phyloP scores from a whole-genome alignment of 37 sponge, comb jelly and placozoan species.

The Aplysina aerophoba region DNA sequence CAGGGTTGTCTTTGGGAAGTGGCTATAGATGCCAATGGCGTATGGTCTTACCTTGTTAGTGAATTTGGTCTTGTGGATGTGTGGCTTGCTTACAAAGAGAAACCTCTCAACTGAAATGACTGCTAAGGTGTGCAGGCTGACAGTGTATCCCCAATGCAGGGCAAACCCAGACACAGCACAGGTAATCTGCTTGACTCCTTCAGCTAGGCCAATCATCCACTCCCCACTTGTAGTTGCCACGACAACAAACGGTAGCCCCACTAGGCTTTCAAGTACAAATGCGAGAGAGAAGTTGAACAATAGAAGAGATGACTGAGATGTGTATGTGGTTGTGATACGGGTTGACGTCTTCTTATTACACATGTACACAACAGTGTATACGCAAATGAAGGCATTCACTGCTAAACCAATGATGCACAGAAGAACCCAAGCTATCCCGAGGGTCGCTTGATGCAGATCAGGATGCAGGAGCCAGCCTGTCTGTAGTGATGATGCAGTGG shows the following conservation, averaged over 20 bases:
- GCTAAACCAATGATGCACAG: background rate
- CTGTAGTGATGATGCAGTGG: no score
- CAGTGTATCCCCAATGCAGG: background rate
- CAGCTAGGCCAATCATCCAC: background rate
- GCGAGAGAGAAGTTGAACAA: slow-evolving; percentile 12
- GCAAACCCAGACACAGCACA: slow-evolving; percentile 12
- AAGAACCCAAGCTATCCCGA: background rate
- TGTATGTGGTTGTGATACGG: background rate
- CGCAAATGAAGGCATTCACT: slow-evolving; percentile 16
- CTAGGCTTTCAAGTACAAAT: background rate
- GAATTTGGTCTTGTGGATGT: slow-evolving; percentile 26
- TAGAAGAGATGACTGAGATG: slow-evolving; percentile 16
- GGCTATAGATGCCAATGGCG: no score
- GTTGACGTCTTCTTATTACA: slow-evolving; percentile 1
- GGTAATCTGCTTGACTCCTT: background rate
- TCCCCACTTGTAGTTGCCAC: slow-evolving; percentile 18
- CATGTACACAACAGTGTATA: slow-evolving; percentile 11
- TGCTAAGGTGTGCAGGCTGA: slow-evolving; percentile 4
- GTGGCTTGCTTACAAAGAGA: slow-evolving; percentile 21
- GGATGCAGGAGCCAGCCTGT: background rate
- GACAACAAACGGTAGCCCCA: slow-evolving; percentile 6
- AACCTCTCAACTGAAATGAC: slow-evolving; percentile 25
- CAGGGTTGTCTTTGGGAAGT: no score
- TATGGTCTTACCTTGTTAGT: slow-evolving; percentile 8
- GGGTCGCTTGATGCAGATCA: background rate